These are phyloP conservation scores for Zaprionus vittiger DNA, from an alignment of 1,140 invertebrate genomes.

Conservation along the genomic window DNA sequence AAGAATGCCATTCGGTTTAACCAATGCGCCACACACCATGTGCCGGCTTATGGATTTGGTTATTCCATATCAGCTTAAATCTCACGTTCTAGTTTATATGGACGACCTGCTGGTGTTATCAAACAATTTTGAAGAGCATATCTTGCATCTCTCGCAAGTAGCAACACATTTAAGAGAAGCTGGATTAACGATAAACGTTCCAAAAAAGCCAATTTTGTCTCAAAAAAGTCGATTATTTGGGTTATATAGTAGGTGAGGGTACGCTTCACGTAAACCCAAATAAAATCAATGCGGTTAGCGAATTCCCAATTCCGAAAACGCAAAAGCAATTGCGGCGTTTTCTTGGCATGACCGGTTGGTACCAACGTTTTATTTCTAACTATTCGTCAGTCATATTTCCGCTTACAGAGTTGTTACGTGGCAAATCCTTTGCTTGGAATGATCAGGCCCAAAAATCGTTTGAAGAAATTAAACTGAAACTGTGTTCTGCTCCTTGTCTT, in stretches of 20 bases:
- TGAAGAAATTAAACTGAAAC: no score
- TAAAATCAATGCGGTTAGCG: background rate
- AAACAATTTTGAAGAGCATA: background rate
- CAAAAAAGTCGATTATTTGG: background rate
- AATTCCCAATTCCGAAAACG: conserved; percentile 5
- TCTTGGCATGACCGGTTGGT: no score
- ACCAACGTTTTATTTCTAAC: no score
- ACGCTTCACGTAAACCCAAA: background rate
- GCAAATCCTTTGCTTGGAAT: no score
- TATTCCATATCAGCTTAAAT: background rate
- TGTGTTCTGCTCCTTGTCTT: no score
- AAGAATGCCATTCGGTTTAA: conserved; percentile 13
- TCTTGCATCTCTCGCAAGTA: background rate
- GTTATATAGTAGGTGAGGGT: conserved; percentile 7
- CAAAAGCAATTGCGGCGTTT: no score
- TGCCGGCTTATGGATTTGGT: background rate
- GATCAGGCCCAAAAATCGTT: no score
- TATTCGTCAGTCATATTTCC: no score
- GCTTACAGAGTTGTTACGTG: no score
- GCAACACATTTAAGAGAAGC: background rate
- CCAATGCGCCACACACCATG: conserved; percentile 5
- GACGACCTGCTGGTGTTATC: background rate
- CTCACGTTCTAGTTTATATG: background rate
- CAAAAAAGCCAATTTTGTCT: background rate
- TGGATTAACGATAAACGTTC: conserved; percentile 3